Conservation (phyloP, 2,888 invertebrate species). For the Hydropsyche betteni region DNA sequence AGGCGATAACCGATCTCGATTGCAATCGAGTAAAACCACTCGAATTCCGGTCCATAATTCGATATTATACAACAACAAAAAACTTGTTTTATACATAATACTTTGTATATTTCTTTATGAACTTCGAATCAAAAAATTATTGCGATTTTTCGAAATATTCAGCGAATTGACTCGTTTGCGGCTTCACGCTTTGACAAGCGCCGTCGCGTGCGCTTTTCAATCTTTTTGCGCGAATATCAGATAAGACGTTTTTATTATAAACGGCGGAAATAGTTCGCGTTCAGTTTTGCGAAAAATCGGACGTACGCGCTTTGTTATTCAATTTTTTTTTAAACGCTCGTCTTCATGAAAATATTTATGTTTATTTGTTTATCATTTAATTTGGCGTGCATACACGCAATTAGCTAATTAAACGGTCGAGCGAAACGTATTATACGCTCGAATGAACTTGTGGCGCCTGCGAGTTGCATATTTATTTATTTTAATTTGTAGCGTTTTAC, state of each 20-base stretch:
- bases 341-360: too few species aligned
- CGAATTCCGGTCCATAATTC: conserved; percentile 6
- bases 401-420: background rate
- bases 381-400: conserved; percentile 1
- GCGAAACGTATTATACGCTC: background rate
- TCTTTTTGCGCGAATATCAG: conserved; percentile 11
- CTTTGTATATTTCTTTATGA: too few species aligned
- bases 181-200: conserved; percentile 23
- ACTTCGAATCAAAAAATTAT: too few species aligned
- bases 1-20: conserved; percentile 7
- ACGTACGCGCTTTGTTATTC: too few species aligned
- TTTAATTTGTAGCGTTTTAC: background rate
- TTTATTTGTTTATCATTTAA: conserved; percentile 11
- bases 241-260: conserved; percentile 2
- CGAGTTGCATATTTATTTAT: background rate
- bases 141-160: background rate
- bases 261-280: conserved; percentile 17
- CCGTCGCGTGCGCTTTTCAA: conserved; percentile 28
- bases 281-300: conserved; percentile 22
- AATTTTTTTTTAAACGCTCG: too few species aligned
- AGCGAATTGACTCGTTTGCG: conserved; percentile 20
- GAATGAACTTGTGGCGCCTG: conserved; percentile 10
- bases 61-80: too few species aligned
- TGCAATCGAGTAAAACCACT: conserved; percentile 13
- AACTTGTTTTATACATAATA: too few species aligned